A percentile compares a stretch with the other conserved stretches of the same genome.
Evolutionary conservation across 2,888 invertebrate species (phyloP).

Genomic region (Luffia ferchaultella): DNA sequence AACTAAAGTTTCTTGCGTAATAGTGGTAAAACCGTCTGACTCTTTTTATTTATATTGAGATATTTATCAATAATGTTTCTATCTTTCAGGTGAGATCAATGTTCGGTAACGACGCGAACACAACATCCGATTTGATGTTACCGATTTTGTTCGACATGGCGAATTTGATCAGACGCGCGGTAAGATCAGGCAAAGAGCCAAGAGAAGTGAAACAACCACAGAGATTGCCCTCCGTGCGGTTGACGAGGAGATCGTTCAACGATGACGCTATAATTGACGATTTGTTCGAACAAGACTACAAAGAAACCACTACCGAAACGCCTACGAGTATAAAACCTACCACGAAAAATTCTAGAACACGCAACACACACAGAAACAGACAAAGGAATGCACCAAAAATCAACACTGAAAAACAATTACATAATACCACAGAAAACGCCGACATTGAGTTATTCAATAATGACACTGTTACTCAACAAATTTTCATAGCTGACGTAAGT

Average conservation of each 20-base stretch:
- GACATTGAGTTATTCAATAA: conserved; percentile 20
- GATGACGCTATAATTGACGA: conserved; percentile 28
- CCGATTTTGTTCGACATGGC: conserved; percentile 73
- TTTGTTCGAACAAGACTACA: conserved; percentile 32
- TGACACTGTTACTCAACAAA: conserved; percentile 29
- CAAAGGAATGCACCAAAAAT: conserved; percentile 14
- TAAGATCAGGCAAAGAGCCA: conserved; percentile 41
- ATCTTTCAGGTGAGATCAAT: conserved; percentile 64
- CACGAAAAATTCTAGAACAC: conserved; percentile 10
- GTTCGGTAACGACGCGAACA: conserved; percentile 63
- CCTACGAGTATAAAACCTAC: conserved; percentile 21
- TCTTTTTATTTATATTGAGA: no score
- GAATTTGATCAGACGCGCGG: conserved; percentile 64
- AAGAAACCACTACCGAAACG: conserved; percentile 16
- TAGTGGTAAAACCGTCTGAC: no score
- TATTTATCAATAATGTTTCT: no score
- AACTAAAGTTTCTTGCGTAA: no score
- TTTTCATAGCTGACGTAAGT: conserved; percentile 29
- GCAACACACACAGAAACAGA: conserved; percentile 8
- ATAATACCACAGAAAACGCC: neutral
- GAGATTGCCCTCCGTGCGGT: conserved; percentile 2
- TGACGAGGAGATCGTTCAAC: conserved; percentile 40
- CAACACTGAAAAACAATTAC: conserved; percentile 19
- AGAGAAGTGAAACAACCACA: conserved; percentile 32
- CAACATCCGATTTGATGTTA: conserved; percentile 63